phyloP scores from a whole-genome alignment of 1,140 invertebrate genomes.

The Rhyzopertha dominica region DNA sequence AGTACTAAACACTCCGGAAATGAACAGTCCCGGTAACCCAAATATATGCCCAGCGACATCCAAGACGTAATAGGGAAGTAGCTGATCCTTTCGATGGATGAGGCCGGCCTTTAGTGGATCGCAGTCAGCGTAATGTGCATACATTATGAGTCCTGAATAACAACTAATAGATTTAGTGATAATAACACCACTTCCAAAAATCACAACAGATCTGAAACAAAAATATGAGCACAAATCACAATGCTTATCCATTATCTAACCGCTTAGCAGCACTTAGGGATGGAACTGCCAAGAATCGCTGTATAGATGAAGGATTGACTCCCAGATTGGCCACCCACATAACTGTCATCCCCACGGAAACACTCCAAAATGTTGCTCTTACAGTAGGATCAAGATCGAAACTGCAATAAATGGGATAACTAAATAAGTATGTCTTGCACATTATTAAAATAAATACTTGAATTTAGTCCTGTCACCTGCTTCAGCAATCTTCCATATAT shows the following conservation, averaged over 20 bases:
- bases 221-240: not conserved
- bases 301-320: slow-evolving; percentile 56
- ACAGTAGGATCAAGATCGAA: slow-evolving; percentile 51
- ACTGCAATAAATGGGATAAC: slow-evolving; percentile 47
- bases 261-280: slow-evolving; percentile 49
- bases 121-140: slow-evolving; percentile 65
- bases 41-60: slow-evolving; percentile 48
- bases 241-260: slow-evolving; percentile 35
- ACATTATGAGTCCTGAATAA: slow-evolving; percentile 68
- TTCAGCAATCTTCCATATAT: slow-evolving; percentile 47
- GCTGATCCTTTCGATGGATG: slow-evolving; percentile 46
- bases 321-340: slow-evolving; percentile 54
- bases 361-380: slow-evolving; percentile 56
- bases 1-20: slow-evolving; percentile 61
- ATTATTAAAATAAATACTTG: slow-evolving; percentile 15
- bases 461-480: slow-evolving; percentile 48
- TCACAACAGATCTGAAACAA: slow-evolving; percentile 9
- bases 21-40: slow-evolving; percentile 58
- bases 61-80: slow-evolving; percentile 54
- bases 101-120: slow-evolving; percentile 60
- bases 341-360: slow-evolving; percentile 53
- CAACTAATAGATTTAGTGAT: slow-evolving; percentile 48
- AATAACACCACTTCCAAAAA: slow-evolving; percentile 45
- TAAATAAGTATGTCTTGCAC: not conserved
- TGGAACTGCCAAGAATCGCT: slow-evolving; percentile 56